Evolutionary conservation across 2,113 vertebrate genomes (phyloP).

Genomic region (Cynoglossus semilaevis): DNA sequence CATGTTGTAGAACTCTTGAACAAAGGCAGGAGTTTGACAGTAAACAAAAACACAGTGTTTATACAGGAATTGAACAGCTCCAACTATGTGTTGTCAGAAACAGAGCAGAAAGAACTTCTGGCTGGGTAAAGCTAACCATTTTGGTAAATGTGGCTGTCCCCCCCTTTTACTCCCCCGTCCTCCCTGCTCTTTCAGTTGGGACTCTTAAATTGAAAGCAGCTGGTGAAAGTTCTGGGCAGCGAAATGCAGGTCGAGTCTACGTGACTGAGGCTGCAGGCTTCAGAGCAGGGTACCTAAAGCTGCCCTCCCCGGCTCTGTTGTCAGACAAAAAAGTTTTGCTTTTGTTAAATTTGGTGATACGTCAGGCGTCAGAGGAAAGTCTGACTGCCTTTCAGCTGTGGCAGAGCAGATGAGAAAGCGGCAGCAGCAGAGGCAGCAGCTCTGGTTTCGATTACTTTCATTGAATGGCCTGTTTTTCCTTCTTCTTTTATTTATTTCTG

Average conservation of each 20-base stretch:
- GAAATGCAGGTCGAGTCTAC: conserved; percentile 25
- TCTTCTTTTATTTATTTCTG: conserved; percentile 6
- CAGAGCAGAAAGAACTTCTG: conserved; percentile 39
- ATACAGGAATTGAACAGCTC: conserved; percentile 38
- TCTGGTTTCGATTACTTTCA: conserved; percentile 50
- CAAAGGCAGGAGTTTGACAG: conserved; percentile 7
- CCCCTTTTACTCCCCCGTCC: conserved; percentile 4
- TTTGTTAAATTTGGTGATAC: conserved; percentile 26
- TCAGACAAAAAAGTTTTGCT: conserved; percentile 34
- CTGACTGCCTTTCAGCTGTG: conserved; percentile 14
- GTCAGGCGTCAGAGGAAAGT: conserved; percentile 18
- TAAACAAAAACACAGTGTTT: conserved; percentile 55
- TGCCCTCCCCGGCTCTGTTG: conserved; percentile 22
- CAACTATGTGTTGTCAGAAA: conserved; percentile 31
- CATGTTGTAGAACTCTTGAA: not conserved
- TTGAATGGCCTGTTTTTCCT: conserved; percentile 49
- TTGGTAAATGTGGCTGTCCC: conserved; percentile 45
- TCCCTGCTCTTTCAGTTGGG: conserved; percentile 32
- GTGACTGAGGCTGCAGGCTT: conserved; percentile 40
- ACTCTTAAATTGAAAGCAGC: conserved; percentile 60
- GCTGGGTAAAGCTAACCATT: conserved; percentile 39
- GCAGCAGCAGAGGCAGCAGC: conserved; percentile 8
- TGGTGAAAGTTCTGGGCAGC: conserved; percentile 51
- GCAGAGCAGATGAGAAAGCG: conserved; percentile 6
- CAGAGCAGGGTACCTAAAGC: conserved; percentile 35